These are phyloP conservation scores for Tetheella fluctuosa DNA, from an alignment of 2,888 invertebrate genomes.

Conservation along the genomic window DNA sequence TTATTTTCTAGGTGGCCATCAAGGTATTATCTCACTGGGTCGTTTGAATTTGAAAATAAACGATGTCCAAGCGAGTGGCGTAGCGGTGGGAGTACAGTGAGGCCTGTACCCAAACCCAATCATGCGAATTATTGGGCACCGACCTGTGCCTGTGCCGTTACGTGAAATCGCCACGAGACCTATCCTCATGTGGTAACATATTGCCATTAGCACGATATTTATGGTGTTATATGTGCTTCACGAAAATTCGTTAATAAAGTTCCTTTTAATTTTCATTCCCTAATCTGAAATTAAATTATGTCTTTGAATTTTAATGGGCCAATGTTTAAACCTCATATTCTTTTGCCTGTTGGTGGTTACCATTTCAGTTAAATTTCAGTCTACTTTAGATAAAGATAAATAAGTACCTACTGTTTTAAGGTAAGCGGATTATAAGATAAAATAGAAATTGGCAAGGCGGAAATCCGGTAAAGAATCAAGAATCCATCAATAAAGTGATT, in stretches of 20 bases:
- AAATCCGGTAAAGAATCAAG: neutral
- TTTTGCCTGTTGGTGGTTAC: neutral
- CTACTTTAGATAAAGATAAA: neutral
- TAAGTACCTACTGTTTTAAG: neutral
- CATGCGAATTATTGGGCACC: slow-evolving; percentile 62
- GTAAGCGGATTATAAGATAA: slow-evolving; percentile 1
- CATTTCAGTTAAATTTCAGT: neutral
- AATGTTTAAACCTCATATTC: too few relatives aligned
- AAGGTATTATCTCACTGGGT: neutral
- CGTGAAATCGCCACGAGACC: slow-evolving; percentile 23
- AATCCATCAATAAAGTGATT: neutral
- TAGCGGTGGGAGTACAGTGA: slow-evolving; percentile 18
- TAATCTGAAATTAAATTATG: too few relatives aligned
- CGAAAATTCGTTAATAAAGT: too few relatives aligned
- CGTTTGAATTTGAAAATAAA: slow-evolving; percentile 24
- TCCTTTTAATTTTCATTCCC: too few relatives aligned
- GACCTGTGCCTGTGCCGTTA: slow-evolving; percentile 53
- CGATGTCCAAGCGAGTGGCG: slow-evolving; percentile 19
- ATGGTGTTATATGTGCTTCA: neutral
- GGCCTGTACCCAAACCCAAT: slow-evolving; percentile 46
- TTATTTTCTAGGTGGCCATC: too few relatives aligned
- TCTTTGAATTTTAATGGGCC: too few relatives aligned
- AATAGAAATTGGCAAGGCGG: neutral
- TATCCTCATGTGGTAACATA: slow-evolving; percentile 27
- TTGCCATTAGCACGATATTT: slow-evolving; percentile 21